Base-by-base conservation (phyloP, 2,888 invertebrate species). In the Protonemura montana region DNA sequence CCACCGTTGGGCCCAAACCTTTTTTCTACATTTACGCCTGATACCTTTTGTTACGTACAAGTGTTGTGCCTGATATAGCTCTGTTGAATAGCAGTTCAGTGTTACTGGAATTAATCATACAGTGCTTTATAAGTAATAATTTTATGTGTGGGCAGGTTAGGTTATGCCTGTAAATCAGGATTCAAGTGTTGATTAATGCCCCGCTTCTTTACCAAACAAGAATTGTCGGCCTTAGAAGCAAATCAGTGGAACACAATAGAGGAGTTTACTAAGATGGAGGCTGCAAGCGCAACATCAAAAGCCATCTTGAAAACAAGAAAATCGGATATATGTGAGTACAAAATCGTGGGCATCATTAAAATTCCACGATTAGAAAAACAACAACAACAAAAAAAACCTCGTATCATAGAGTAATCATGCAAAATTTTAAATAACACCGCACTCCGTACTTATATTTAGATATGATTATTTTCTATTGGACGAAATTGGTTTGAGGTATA, bases 101-200 rank as follows among this genome's bases (percentile, higher is more conserved):
- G 59, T 59, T 59, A 21, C 59, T 21, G 59, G 59, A 10, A 59
- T 59, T 59, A 59, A 59, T 59, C 59, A 59, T 21, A 21, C 21
- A 13, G 59, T 59, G 59, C 6, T 59, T 59, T 59, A 59, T 59
- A 59, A 59, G 78, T 78, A 78, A 78, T 27, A 13, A 78, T 27
- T 78, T 28, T 26, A 28, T 26, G 26, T 78, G 78, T 78, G 42
- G 41, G 41, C 30, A 25, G 82, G 82, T 6, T 41, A n/a, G 82
- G 35, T 21, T 28, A 25, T 1, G 82, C 42, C 35, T 41, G 35
- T 82, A 82, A 82, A 82, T 82, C 82, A 82, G 41, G 82, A 5
- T 35, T 82, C 42, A 82, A 82, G 25, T 78, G 41, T 41, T 82
- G 82, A 82, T 41, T 82, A 35, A 82, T 82, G 82, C 26, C n/a